Conservation (phyloP, 1,140 invertebrate genomes). For the Trichonephila inaurata region DNA sequence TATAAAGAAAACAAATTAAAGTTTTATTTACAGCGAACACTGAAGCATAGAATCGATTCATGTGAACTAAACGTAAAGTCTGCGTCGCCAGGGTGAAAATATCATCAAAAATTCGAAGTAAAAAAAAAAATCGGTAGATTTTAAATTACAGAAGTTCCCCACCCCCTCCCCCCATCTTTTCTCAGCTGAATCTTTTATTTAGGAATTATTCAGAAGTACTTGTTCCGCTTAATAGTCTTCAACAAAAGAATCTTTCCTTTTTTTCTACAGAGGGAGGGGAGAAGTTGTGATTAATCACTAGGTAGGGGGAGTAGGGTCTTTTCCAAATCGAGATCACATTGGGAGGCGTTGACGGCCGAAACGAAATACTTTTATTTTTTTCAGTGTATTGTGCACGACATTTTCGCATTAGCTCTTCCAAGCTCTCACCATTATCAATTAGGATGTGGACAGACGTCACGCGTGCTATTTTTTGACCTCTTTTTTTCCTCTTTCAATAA, state of each 20-base stretch:
- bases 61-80: not conserved
- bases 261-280: not conserved
- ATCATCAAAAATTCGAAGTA: constrained; percentile 40
- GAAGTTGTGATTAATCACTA: constrained; percentile 61
- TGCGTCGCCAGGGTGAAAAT: not conserved
- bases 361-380: constrained; percentile 45
- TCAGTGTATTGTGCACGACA: constrained; percentile 50
- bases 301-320: not conserved
- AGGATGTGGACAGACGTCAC: constrained; percentile 56
- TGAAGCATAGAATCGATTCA: not conserved
- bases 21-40: too few species aligned
- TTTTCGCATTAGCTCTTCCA: constrained; percentile 60
- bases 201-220: constrained; percentile 61
- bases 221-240: constrained; percentile 62
- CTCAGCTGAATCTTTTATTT: constrained; percentile 44
- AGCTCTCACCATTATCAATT: constrained; percentile 68
- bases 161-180: not conserved
- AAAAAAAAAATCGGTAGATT: constrained; percentile 45
- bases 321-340: constrained; percentile 35
- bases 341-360: constrained; percentile 66
- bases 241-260: constrained; percentile 64
- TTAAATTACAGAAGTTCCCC: constrained; percentile 8
- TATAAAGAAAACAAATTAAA: too few species aligned
- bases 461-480: constrained; percentile 1
- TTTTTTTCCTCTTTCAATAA: constrained; percentile 42